These are phyloP conservation scores for Goniozus legneri DNA, from an alignment of 1,140 invertebrate species.

Conservation along the genomic window DNA sequence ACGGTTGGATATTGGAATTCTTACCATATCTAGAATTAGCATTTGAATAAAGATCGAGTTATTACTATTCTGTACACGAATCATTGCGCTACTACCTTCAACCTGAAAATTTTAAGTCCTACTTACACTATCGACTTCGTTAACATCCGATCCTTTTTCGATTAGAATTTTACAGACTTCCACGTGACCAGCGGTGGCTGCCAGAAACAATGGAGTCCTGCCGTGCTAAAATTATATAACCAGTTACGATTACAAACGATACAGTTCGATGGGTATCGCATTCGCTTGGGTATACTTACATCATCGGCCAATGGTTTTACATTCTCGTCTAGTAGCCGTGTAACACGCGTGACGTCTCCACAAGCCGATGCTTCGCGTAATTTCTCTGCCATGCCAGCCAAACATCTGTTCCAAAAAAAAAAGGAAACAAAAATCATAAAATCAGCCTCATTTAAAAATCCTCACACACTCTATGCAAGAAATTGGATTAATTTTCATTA, in stretches of 20 bases:
- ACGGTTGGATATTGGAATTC: no score
- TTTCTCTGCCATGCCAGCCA: slow-evolving; percentile 47
- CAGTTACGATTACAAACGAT: background rate
- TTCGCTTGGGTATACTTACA: slow-evolving; percentile 21
- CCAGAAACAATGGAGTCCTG: slow-evolving; percentile 29
- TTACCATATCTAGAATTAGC: no score
- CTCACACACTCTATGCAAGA: background rate
- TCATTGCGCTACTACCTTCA: no score
- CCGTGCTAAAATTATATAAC: slow-evolving; percentile 30
- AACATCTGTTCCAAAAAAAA: slow-evolving; percentile 35
- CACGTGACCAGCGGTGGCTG: slow-evolving; percentile 34
- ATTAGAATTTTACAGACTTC: slow-evolving; percentile 34
- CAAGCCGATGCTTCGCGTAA: slow-evolving; percentile 41
- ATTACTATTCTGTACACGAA: no score
- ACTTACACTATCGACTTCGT: slow-evolving; percentile 39
- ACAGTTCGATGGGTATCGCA: background rate
- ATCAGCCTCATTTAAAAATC: background rate
- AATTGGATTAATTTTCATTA: no score
- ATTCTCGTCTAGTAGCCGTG: slow-evolving; percentile 35
- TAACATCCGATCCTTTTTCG: slow-evolving; percentile 32
- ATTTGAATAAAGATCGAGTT: no score
- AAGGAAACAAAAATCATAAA: background rate
- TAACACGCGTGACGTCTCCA: slow-evolving; percentile 35
- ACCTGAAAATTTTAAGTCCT: no score
- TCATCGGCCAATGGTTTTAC: slow-evolving; percentile 38